A percentile compares a stretch with the other conserved stretches of the same genome.
phyloP scores from a whole-genome alignment of 1,140 invertebrate genomes.

The Drosophila athabasca region DNA sequence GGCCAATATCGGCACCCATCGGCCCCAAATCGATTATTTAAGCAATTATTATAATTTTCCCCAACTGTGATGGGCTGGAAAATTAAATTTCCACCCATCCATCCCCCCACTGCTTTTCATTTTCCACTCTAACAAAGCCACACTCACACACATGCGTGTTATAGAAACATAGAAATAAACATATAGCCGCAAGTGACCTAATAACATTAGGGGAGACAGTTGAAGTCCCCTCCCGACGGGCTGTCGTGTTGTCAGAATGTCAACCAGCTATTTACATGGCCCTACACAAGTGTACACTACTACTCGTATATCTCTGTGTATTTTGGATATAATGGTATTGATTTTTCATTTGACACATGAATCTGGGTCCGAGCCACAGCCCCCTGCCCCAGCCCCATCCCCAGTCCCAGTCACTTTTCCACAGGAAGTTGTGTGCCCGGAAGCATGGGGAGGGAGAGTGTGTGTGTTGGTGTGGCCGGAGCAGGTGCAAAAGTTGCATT shows the following conservation, averaged over 20 bases:
- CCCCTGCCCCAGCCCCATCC: conserved; percentile 1
- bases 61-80: conserved; percentile 33
- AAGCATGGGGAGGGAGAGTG: not conserved
- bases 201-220: conserved; percentile 41
- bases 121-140: conserved; percentile 2
- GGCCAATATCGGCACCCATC: conserved; percentile 15
- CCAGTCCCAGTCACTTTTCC: not conserved
- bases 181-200: conserved; percentile 50
- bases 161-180: conserved; percentile 19
- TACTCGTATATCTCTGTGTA: conserved; percentile 37
- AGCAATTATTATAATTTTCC: conserved; percentile 54
- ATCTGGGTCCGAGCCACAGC: not conserved
- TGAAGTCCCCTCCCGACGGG: conserved; percentile 18
- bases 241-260: conserved; percentile 58
- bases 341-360: conserved; percentile 67
- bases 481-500: conserved; percentile 51
- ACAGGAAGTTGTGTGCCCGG: too few species aligned
- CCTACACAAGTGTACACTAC: conserved; percentile 32
- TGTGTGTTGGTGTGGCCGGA: conserved; percentile 10
- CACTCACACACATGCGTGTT: not conserved
- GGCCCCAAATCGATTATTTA: conserved; percentile 52
- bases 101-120: conserved; percentile 17
- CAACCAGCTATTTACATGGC: conserved; percentile 68
- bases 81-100: conserved; percentile 55
- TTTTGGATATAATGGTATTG: conserved; percentile 69